Evolutionary conservation across 2,113 vertebrate species (phyloP), one percentile per base, ranked within the genome.

Genomic region (Noctilio leporinus): DNA sequence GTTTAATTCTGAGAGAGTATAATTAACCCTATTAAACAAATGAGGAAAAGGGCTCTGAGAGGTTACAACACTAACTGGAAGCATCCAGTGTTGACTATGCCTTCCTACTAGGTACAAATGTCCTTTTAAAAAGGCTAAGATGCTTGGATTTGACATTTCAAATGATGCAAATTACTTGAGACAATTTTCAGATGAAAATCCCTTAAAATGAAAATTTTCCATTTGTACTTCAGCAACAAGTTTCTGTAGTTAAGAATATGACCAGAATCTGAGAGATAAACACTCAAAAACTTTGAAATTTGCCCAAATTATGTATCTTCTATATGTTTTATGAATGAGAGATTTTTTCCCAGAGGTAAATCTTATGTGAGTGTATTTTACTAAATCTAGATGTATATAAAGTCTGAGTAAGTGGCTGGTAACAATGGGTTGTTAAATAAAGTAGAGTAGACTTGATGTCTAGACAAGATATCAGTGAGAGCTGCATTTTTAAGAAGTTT

Each of bases 381-480:
- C 83, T 89, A 96, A 95, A 91, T 80, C 90, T 94, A n/a, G n/a
- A 91, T 92, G 95, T 87, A 96, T n/a, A 78, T 77, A 95, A 94
- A 64, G 43, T 77, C 89, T 96, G 84, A 96, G 94, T 53, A 96
- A 96, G 80, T 96, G 96, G 94, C 88, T 97, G 92, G 89, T 95
- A 97, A 96, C 96, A 97, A 98, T 82, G 82, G 90, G 80, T 11
- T 94, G 86, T 86, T 92, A 91, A 98, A 90, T 73, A 97, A 75
- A 96, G 69, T 77, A 91, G 67, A 94, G 97, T 77, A 98, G 97
- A 97, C 98, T 86, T 98, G 98, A 99, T 99, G 98, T 98, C 99
- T 98, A 99, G 98, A 98, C 98, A 98, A 99, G 98, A 99, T 98
- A 98, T 97, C 91, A 55, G 78, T 70, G 84, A 97, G 47, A 84